A percentile compares a stretch with the other conserved stretches of the same genome.
Evolutionary conservation across 1,140 invertebrate genomes (phyloP).

Genomic region (Sinella curviseta): DNA sequence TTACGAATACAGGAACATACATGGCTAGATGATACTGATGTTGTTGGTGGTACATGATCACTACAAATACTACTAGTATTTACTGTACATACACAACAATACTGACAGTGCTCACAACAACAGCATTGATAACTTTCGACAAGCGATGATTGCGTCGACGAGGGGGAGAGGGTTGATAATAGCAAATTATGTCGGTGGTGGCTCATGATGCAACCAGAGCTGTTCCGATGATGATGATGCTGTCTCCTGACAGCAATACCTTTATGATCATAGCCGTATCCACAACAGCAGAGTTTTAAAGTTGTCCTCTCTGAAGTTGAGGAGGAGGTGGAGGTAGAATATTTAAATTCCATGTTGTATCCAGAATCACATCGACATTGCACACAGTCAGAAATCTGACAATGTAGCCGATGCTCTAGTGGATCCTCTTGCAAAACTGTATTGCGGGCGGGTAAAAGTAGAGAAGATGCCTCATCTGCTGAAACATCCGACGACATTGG

Average conservation of each 20-base stretch:
- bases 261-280: too few species aligned
- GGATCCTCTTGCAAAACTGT: neutral
- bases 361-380: slow-evolving; percentile 10
- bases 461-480: neutral
- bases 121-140: neutral
- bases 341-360: neutral
- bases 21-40: neutral
- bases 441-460: neutral
- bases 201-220: too few species aligned
- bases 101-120: neutral
- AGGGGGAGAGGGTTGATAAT: neutral
- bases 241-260: too few species aligned
- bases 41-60: neutral
- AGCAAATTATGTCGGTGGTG: too few species aligned
- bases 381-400: neutral
- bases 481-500: too few species aligned
- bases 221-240: too few species aligned
- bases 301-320: neutral
- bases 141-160: neutral
- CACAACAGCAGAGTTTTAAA: neutral
- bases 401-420: slow-evolving; percentile 1
- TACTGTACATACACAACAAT: slow-evolving; percentile 6
- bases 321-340: neutral
- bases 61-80: neutral
- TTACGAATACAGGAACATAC: neutral